phyloP scores from a whole-genome alignment of 2,113 vertebrate genomes.

The Neodon shergylaensis region DNA sequence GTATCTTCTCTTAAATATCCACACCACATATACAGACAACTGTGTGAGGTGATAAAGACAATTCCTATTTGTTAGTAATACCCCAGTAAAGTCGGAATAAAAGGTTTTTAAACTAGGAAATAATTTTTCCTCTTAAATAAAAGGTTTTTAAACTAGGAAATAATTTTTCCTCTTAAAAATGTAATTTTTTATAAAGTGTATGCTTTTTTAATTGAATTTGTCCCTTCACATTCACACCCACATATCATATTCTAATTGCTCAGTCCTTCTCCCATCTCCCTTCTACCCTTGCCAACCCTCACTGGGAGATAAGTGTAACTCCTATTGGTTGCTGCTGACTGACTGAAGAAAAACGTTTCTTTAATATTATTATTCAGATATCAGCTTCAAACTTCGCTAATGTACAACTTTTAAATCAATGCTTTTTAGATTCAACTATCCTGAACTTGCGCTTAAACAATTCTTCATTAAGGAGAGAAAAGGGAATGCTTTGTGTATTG shows the following conservation, averaged over 20 bases:
- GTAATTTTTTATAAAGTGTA: background rate
- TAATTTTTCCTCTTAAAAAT: background rate
- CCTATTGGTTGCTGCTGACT: background rate
- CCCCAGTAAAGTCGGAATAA: background rate
- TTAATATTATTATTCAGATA: background rate
- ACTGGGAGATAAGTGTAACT: background rate
- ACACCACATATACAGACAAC: background rate
- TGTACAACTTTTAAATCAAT: background rate
- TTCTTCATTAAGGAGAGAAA: background rate
- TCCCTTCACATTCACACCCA: background rate
- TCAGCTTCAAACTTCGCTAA: background rate
- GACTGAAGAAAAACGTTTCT: background rate
- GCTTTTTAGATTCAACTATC: background rate
- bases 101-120: background rate
- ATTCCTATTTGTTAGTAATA: background rate
- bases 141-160: background rate
- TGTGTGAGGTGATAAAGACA: background rate
- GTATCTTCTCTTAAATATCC: background rate
- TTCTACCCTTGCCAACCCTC: background rate
- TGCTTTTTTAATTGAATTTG: background rate
- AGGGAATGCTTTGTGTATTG: background rate
- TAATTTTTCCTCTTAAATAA: background rate
- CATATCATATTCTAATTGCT: background rate
- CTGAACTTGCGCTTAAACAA: background rate
- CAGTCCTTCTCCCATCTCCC: background rate